Evolutionary conservation across 2,113 vertebrate genomes (phyloP), one percentile per base, ranked within the genome.

Genomic region (Phodopus roborovskii): DNA sequence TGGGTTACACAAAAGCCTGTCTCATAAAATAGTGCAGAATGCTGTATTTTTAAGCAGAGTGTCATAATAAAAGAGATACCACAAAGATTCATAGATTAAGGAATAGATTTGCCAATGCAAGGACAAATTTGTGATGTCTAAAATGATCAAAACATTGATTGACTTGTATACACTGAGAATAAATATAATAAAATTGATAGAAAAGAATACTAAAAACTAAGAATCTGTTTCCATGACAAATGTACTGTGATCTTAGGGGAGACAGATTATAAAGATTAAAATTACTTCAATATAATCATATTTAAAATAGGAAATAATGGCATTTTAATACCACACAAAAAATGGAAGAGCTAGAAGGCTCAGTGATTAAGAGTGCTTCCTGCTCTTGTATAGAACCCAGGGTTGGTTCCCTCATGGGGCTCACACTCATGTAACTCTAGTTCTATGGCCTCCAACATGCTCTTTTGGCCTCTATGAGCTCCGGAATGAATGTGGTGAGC

Each of bases 111-210:
- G 53, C 45, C 81, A 86, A 56, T 33, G 7, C n/a, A 39, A 78
- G 53, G 7, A 71, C 5, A 82, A 66, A 87, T 2, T 33, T 82
- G 13, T 77, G 33, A 9, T 62, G 3, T 45, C 7, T 24, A 24
- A 88, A 92, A 45, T 77, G 39, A 64, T 62, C 8, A 91, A 8
- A 42, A 5, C 53, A 56, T 74, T 88, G 26, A 82, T 53, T 53
- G 53, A n/a, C 22, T 33, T 92, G 60, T 30, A 88, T 28, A 95
- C 22, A 91, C 60, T 48, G 74, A 91, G n/a, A 96, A 94, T 33
- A 50, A 26, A 62, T 62, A 75, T 17, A 8, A 88, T 62, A 89
- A 33, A 83, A 60, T 70, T 68, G 26, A 10, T 58, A 39, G 5
- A 42, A 86, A 88, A 24, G 70, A 53, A 84, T 48, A 56, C 17